Percentiles rank a stretch among this genome's conserved stretches.
Evolutionary conservation across 1,140 invertebrate species (phyloP).

Genomic region (Tetramorium parvispinum): DNA sequence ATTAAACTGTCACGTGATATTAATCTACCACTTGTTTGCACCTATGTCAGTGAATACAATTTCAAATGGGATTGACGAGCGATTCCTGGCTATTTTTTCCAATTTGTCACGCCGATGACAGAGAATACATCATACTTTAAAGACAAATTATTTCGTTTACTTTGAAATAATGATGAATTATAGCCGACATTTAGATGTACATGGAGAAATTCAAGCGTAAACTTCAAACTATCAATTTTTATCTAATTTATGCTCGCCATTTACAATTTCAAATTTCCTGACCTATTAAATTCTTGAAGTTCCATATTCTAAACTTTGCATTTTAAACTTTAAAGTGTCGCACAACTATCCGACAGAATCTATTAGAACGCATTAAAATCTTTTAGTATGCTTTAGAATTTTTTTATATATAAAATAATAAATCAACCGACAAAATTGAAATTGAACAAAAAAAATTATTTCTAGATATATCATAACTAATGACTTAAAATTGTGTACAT

Average conservation of each 20-base stretch:
- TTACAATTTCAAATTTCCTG: background rate
- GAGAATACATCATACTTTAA: background rate
- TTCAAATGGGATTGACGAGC: constrained; percentile 55
- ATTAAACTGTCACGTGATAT: constrained; percentile 62
- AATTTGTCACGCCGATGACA: constrained; percentile 49
- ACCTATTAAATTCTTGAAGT: background rate
- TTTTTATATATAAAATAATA: background rate
- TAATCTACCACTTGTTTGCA: constrained; percentile 62
- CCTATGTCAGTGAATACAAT: constrained; percentile 54
- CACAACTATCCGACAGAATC: background rate
- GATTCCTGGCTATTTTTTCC: constrained; percentile 44
- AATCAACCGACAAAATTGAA: background rate
- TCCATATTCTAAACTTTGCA: background rate
- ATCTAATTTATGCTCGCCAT: background rate
- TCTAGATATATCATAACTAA: background rate
- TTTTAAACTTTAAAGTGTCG: background rate
- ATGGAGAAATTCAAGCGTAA: background rate
- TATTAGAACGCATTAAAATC: background rate
- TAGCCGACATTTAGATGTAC: background rate
- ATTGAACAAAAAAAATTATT: background rate
- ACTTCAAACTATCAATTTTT: background rate
- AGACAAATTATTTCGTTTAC: constrained; percentile 6
- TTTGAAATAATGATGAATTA: constrained; percentile 5
- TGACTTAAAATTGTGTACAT: background rate
- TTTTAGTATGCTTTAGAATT: background rate